Base-by-base conservation (phyloP, 2,113 vertebrate species). In the Microtus montanus region DNA sequence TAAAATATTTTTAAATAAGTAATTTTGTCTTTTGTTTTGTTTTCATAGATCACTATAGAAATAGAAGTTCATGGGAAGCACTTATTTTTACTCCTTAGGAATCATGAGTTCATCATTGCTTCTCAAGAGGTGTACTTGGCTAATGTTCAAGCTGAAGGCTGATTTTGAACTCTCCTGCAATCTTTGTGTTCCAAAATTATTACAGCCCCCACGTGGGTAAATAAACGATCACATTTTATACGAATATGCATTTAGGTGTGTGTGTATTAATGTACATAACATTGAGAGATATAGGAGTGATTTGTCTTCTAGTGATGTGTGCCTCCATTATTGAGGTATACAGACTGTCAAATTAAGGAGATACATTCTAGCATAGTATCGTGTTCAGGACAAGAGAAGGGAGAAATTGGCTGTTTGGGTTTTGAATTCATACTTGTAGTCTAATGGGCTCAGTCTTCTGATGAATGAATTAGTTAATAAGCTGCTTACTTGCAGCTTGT, bases 391-490 rank as follows among this genome's bases (percentile, higher is more conserved):
- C 90, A 92, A 85, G 28, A 85, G 15, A 84, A 33, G 52, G 41
- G 82, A 88, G 58, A 49, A 90, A 35, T 12, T 79, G 6, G 11
- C 41, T 84, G 44, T 74, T 75, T 74, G 89, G 35, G 47, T 54
- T 86, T 91, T 75, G 70, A 68, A 80, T 94, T 44, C 94, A 73
- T 92, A 64, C 91, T 58, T n/a, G 61, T 80, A 13, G 7, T 68
- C 58, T 93, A 26, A 85, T 92, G 79, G 89, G 38, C 22, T 17
- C 63, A 80, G 68, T 77, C 41, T 95, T 71, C 70, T 93, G 90
- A 92, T 93, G 89, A 83, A 93, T 87, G 64, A 92, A 30, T 95
- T 95, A 78, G 30, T 49, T 49, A 68, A 86, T 70, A 68, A 91
- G 35, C 91, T 87, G 82, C 41, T 95, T 71, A 73, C 52, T 95